Evolutionary conservation across 2,888 invertebrate species (phyloP).

Genomic region (Patella ulyssiponensis): DNA sequence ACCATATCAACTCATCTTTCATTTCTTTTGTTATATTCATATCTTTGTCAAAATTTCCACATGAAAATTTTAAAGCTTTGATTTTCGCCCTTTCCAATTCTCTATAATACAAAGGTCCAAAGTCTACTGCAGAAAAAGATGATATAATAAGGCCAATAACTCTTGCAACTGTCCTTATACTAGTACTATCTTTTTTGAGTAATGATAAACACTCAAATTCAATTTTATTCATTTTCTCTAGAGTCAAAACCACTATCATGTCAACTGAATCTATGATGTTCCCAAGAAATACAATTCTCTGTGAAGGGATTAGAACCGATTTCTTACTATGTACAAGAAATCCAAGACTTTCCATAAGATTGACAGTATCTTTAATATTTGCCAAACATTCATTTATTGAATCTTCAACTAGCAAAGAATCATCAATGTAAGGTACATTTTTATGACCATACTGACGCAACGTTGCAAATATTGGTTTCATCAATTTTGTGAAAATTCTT

Average conservation of each 20-base stretch:
- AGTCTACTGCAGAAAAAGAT: neutral
- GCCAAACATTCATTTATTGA: neutral
- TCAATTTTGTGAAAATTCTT: neutral
- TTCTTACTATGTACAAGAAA: neutral
- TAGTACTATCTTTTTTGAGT: no score
- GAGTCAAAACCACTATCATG: no score
- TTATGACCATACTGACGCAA: neutral
- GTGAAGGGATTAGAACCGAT: neutral
- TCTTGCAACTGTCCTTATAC: neutral
- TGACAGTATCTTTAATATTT: neutral
- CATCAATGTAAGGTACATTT: neutral
- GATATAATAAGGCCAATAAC: neutral
- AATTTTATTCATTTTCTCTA: no score
- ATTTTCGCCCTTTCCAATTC: neutral
- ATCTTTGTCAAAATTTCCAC: neutral
- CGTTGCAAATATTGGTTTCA: neutral
- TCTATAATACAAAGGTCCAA: neutral
- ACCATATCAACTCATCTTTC: neutral
- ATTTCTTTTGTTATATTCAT: neutral
- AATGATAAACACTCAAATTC: no score
- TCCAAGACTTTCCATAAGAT: neutral
- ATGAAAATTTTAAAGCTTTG: neutral
- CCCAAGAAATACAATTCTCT: no score
- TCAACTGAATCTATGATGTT: no score
- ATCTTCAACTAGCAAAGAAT: neutral